Evolutionary conservation across 2,113 vertebrate species (phyloP).

Genomic region (Tichodroma muraria): DNA sequence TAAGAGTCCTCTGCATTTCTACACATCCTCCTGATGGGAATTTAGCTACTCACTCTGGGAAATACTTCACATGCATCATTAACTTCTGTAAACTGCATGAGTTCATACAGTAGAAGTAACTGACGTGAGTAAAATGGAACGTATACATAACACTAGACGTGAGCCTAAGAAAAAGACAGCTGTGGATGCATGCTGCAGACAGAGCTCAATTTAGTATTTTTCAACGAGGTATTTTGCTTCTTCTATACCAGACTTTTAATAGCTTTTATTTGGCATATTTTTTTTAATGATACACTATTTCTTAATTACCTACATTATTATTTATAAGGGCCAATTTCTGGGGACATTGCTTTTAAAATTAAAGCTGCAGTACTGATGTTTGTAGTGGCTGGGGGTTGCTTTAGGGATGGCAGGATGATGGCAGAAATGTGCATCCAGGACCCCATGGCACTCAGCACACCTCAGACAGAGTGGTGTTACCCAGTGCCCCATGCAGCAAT

Average conservation of each 20-base stretch:
- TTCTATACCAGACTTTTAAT: not conserved
- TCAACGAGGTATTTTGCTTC: not conserved
- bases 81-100: not conserved
- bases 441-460: not conserved
- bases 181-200: not conserved
- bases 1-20: not conserved
- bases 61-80: not conserved
- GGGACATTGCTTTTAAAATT: not conserved
- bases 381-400: not conserved
- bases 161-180: not conserved
- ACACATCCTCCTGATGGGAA: not conserved
- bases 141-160: not conserved
- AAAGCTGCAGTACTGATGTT: not conserved
- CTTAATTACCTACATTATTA: not conserved
- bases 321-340: not conserved
- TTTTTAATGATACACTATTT: not conserved
- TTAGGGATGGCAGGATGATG: not conserved
- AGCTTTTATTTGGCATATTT: not conserved
- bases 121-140: not conserved
- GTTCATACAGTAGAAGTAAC: not conserved
- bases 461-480: not conserved
- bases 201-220: not conserved
- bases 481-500: fast-evolving
- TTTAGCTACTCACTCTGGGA: not conserved
- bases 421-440: not conserved